Evolutionary conservation across 1,140 invertebrate genomes (phyloP).

Genomic region (Lethrus apterus): DNA sequence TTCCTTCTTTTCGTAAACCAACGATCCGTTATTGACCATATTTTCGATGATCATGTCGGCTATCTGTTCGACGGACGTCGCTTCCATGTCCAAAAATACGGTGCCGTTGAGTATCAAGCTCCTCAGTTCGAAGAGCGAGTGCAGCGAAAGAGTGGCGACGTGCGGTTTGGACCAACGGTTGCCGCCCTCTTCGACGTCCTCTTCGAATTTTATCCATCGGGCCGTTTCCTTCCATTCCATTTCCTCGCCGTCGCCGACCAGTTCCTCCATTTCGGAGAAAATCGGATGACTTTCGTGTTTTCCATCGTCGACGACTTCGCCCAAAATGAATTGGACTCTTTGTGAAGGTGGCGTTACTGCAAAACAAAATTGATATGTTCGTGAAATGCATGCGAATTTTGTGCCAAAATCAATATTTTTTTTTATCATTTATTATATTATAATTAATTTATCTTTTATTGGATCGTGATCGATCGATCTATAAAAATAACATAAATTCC

Average conservation of each 20-base stretch:
- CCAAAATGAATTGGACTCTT: constrained; percentile 91
- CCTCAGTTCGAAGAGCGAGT: constrained; percentile 83
- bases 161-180: constrained; percentile 93
- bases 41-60: constrained; percentile 87
- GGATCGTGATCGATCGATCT: too few species aligned
- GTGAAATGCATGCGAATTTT: neutral
- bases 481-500: too few species aligned
- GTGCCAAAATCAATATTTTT: too few species aligned
- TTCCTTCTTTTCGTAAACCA: constrained; percentile 70
- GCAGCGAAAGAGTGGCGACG: constrained; percentile 84
- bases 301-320: constrained; percentile 84
- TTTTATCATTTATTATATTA: too few species aligned
- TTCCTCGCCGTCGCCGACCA: constrained; percentile 78
- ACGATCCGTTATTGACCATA: constrained; percentile 72
- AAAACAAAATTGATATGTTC: constrained; percentile 36
- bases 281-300: constrained; percentile 76
- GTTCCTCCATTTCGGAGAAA: constrained; percentile 95
- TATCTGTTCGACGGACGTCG: constrained; percentile 73
- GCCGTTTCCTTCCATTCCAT: constrained; percentile 97
- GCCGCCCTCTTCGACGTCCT: constrained; percentile 90
- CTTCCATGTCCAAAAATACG: constrained; percentile 89
- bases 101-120: constrained; percentile 82
- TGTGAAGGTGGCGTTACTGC: constrained; percentile 80
- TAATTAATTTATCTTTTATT: too few species aligned
- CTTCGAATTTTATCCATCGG: constrained; percentile 93